Evolutionary conservation across 2,888 invertebrate genomes (phyloP).

Genomic region (Phortica magna): DNA sequence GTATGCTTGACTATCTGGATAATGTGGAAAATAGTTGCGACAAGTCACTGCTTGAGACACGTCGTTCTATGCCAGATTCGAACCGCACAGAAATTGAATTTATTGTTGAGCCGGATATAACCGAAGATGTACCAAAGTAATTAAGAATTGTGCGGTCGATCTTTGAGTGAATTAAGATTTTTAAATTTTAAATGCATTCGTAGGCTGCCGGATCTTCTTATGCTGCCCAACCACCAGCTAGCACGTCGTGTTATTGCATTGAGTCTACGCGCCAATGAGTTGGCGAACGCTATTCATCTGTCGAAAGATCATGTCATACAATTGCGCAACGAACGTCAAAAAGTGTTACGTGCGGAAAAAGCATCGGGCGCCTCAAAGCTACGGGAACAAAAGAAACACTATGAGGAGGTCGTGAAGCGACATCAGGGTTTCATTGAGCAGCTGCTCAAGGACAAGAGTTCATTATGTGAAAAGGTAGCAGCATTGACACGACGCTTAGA

Average conservation of each 20-base stretch:
- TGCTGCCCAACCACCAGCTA: slow-evolving; percentile 77
- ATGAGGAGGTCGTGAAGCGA: slow-evolving; percentile 85
- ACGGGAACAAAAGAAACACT: slow-evolving; percentile 84
- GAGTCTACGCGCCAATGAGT: slow-evolving; percentile 76
- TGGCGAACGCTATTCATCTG: slow-evolving; percentile 77
- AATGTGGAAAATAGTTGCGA: slow-evolving; percentile 78
- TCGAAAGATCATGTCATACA: slow-evolving; percentile 77
- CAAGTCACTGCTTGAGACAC: slow-evolving; percentile 75
- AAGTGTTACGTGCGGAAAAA: slow-evolving; percentile 76
- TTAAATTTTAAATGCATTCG: too few species aligned
- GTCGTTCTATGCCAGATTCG: slow-evolving; percentile 75
- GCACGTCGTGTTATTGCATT: slow-evolving; percentile 76
- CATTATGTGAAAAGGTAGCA: slow-evolving; percentile 82
- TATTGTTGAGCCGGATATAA: slow-evolving; percentile 76
- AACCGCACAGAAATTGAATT: slow-evolving; percentile 77
- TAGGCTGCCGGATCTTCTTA: slow-evolving; percentile 76
- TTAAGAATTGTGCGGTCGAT: slow-evolving; percentile 16
- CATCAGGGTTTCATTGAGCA: slow-evolving; percentile 92
- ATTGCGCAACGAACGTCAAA: slow-evolving; percentile 76
- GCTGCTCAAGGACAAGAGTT: slow-evolving; percentile 88
- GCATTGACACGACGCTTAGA: slow-evolving; percentile 76
- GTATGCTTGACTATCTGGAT: slow-evolving; percentile 77
- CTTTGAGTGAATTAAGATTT: neutral
- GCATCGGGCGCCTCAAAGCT: slow-evolving; percentile 78
- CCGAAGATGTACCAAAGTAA: slow-evolving; percentile 78